phyloP scores from a whole-genome alignment of 2,888 invertebrate species.

The Augochlorella aurata region DNA sequence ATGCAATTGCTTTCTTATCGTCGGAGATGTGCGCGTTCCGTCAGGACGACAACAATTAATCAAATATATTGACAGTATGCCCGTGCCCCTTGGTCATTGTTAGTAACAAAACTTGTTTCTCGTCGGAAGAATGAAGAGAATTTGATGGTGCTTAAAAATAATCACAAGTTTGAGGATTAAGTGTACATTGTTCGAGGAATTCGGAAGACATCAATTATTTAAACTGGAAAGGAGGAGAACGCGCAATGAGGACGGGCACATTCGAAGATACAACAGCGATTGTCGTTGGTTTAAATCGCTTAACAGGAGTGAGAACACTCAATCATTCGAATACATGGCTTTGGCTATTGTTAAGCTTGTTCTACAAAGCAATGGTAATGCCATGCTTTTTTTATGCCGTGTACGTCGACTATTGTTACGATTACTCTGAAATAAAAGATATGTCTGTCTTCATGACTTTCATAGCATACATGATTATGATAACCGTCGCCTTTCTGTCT shows the following conservation, averaged over 20 bases:
- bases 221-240: neutral
- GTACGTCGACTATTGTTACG: fast-evolving
- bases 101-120: neutral
- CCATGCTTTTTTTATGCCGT: fast-evolving
- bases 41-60: neutral
- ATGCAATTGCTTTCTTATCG: slow-evolving; percentile 2
- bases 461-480: fast-evolving
- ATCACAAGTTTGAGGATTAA: no score
- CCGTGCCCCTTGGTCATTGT: neutral
- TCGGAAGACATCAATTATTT: neutral
- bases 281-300: neutral
- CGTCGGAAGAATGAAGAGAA: neutral
- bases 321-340: neutral
- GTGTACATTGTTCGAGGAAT: no score
- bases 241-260: neutral
- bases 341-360: neutral
- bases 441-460: neutral
- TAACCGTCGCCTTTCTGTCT: fast-evolving
- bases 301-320: neutral
- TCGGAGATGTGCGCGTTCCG: neutral
- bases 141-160: neutral
- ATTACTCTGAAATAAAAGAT: fast-evolving
- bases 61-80: neutral
- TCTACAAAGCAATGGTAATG: neutral
- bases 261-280: neutral